Evolutionary conservation across 2,888 invertebrate species (phyloP).

Genomic region (Teleiodes luculella): DNA sequence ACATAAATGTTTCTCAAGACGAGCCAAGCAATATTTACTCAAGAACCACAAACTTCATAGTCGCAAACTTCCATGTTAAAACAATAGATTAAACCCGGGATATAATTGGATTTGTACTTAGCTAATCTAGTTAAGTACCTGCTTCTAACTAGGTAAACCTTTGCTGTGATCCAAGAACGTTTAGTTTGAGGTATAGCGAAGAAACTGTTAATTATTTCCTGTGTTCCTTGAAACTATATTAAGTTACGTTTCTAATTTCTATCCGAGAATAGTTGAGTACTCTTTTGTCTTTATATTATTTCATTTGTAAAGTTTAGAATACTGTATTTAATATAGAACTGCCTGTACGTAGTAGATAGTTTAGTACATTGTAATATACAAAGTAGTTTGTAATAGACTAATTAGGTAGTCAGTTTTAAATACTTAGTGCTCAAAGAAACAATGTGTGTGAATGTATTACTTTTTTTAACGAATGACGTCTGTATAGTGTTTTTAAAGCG

Average conservation of each 20-base stretch:
- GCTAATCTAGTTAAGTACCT: constrained; percentile 7
- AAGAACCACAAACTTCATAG: not conserved
- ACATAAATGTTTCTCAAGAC: not conserved
- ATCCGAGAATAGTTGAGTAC: not conserved
- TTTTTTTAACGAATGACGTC: too few relatives aligned
- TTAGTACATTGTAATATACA: too few relatives aligned
- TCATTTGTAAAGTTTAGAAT: too few relatives aligned
- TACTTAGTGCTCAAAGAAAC: too few relatives aligned
- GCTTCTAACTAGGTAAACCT: constrained; percentile 5
- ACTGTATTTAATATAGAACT: too few relatives aligned
- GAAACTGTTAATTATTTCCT: constrained; percentile 3
- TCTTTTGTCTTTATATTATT: not conserved
- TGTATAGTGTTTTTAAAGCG: too few relatives aligned
- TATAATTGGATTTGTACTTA: constrained; percentile 6
- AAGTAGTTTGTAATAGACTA: too few relatives aligned
- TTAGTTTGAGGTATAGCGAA: not conserved
- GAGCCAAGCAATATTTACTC: not conserved
- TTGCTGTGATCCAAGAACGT: not conserved
- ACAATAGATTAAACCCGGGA: constrained; percentile 1
- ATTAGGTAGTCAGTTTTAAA: too few relatives aligned
- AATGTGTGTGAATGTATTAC: too few relatives aligned
- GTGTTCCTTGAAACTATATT: not conserved
- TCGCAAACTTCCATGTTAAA: not conserved
- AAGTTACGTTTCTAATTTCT: not conserved
- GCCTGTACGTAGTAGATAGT: too few relatives aligned